Percentiles rank a stretch among this genome's conserved stretches.
Evolutionary conservation across 2,797 vertebrate genomes (phyloP).

Genomic region (Caiman crocodilus): DNA sequence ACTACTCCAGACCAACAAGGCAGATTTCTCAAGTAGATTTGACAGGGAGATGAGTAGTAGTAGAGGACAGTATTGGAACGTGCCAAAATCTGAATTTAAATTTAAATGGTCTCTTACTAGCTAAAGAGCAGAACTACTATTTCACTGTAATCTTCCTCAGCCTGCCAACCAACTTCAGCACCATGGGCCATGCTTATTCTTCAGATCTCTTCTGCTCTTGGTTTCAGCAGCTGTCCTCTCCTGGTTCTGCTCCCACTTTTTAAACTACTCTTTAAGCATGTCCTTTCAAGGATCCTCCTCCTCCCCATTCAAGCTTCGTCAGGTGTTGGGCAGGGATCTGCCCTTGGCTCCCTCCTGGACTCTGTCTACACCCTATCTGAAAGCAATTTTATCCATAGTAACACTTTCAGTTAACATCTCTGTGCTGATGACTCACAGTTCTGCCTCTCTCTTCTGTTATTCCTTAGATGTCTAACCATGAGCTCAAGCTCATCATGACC

Average conservation of each 20-base stretch:
- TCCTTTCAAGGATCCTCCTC: accelerated
- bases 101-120: neutral
- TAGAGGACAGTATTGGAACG: neutral
- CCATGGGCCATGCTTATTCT: accelerated
- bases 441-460: neutral
- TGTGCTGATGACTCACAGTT: accelerated
- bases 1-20: neutral
- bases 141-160: neutral
- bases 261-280: accelerated
- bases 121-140: neutral
- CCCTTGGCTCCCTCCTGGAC: neutral
- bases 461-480: accelerated
- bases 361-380: neutral
- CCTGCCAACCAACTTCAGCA: neutral
- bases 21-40: neutral
- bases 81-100: neutral
- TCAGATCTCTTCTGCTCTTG: accelerated
- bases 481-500: accelerated
- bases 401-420: accelerated
- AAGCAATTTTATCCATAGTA: neutral
- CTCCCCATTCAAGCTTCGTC: accelerated
- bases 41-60: neutral
- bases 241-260: neutral
- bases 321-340: neutral
- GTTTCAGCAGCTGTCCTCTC: neutral